Percentiles rank a stretch among this genome's conserved stretches.
Conservation (phyloP, 1,140 invertebrate species). For the Episyrphus balteatus region DNA sequence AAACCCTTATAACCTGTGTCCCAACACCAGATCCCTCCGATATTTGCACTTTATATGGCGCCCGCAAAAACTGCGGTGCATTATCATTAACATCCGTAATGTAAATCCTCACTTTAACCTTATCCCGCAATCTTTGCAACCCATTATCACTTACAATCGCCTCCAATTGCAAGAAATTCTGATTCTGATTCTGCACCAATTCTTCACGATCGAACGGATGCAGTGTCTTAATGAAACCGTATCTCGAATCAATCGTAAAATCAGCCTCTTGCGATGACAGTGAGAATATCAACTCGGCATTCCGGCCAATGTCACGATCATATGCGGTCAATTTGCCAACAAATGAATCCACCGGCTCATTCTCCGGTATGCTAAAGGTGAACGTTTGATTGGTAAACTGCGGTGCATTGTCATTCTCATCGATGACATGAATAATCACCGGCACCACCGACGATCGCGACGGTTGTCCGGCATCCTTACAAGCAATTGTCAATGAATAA, state of each 20-base stretch:
- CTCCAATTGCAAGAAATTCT: constrained; percentile 68
- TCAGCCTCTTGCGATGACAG: constrained; percentile 65
- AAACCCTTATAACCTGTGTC: constrained; percentile 71
- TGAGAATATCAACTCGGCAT: constrained; percentile 83
- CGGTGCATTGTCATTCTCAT: constrained; percentile 93
- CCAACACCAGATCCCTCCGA: constrained; percentile 68
- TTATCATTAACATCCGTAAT: constrained; percentile 91
- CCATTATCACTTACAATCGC: constrained; percentile 84
- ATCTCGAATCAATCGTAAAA: constrained; percentile 79
- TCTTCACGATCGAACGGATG: constrained; percentile 79
- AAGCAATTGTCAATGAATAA: constrained; percentile 75
- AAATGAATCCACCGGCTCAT: constrained; percentile 77
- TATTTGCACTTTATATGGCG: constrained; percentile 74
- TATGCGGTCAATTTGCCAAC: constrained; percentile 79
- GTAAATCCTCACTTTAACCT: constrained; percentile 79
- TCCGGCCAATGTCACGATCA: constrained; percentile 83
- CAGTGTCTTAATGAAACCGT: constrained; percentile 82
- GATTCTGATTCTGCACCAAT: constrained; percentile 53
- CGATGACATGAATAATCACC: constrained; percentile 81
- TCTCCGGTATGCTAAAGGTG: constrained; percentile 75
- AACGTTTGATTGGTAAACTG: constrained; percentile 78
- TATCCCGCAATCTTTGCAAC: constrained; percentile 61
- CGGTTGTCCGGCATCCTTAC: constrained; percentile 64
- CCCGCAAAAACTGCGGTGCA: constrained; percentile 67
- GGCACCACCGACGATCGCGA: constrained; percentile 68